Conservation (phyloP, 1,140 invertebrate genomes). For the Achatina immaculata region DNA sequence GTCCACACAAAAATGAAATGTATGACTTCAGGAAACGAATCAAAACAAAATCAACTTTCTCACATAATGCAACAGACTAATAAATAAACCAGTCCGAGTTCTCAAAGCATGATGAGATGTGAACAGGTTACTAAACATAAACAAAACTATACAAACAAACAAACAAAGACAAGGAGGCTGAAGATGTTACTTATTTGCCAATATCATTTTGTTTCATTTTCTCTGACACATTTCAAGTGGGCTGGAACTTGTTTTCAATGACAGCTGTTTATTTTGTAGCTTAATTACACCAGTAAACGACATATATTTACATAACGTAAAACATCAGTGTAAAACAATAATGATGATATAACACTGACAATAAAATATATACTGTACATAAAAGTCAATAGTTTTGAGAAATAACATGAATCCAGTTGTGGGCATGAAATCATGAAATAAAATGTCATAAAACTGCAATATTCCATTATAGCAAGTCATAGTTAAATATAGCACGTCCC, state of each 20-base stretch:
- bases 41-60: neutral
- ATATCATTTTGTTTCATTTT: slow-evolving; percentile 9
- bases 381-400: slow-evolving; percentile 14
- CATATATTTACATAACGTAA: slow-evolving; percentile 14
- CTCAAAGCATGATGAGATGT: too few species aligned
- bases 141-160: too few species aligned
- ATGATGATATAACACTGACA: slow-evolving; percentile 19
- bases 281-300: slow-evolving; percentile 13
- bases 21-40: neutral
- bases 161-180: slow-evolving; percentile 13
- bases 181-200: neutral
- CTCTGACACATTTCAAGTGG: slow-evolving; percentile 18
- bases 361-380: slow-evolving; percentile 32
- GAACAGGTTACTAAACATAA: too few species aligned
- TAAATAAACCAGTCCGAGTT: neutral
- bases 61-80: neutral
- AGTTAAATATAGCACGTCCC: slow-evolving; percentile 10
- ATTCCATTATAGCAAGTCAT: too few species aligned
- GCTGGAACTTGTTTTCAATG: neutral
- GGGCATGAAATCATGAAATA: neutral
- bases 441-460: too few species aligned
- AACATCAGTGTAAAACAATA: slow-evolving; percentile 15
- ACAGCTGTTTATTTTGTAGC: neutral
- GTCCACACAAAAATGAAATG: neutral
- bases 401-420: neutral